Percentiles rank a stretch among this genome's conserved stretches.
Conservation (phyloP, 2,797 vertebrate genomes). For the Sebastes itinus region DNA sequence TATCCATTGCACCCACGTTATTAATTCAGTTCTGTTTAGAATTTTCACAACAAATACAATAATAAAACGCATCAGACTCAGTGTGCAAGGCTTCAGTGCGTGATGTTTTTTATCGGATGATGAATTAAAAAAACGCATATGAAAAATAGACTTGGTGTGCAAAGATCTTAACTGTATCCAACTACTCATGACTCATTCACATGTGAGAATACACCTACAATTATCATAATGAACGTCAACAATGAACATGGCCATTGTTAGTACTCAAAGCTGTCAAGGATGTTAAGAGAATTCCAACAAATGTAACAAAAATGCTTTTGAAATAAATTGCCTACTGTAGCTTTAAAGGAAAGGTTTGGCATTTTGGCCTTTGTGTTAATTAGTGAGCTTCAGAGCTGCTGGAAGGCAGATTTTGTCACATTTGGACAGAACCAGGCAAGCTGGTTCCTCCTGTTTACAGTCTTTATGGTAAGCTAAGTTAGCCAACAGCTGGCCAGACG, state of each 20-base stretch:
- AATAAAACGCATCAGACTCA: too few species aligned
- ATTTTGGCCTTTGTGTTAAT: not conserved
- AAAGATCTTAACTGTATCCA: not conserved
- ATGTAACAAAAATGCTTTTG: not conserved
- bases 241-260: not conserved
- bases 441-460: not conserved
- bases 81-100: too few species aligned
- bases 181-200: not conserved
- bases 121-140: too few species aligned
- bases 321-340: not conserved
- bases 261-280: not conserved
- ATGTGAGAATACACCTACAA: not conserved
- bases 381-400: not conserved
- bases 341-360: not conserved
- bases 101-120: too few species aligned
- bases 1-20: too few species aligned
- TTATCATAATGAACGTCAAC: not conserved
- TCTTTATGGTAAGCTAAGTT: not conserved
- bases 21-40: too few species aligned
- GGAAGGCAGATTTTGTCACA: not conserved
- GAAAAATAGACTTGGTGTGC: too few species aligned
- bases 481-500: not conserved
- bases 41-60: too few species aligned
- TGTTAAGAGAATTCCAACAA: not conserved
- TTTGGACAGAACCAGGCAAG: not conserved